Conservation (phyloP, 2,113 vertebrate genomes). For the Tenebrosternarchus preto region DNA sequence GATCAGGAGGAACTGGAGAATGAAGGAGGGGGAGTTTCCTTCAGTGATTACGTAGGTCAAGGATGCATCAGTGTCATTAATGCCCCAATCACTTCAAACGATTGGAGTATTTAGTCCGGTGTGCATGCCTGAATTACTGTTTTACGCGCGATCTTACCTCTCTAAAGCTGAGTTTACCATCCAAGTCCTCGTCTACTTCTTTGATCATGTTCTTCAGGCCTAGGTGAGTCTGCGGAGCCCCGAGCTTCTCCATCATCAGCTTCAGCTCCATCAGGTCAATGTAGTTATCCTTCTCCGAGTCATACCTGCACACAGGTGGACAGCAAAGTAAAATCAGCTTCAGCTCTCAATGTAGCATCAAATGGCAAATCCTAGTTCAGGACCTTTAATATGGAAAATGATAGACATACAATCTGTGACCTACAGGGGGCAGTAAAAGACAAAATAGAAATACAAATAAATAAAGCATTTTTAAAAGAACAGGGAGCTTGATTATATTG, state of each 20-base stretch:
- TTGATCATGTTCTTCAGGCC: slow-evolving; percentile 98
- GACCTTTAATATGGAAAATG: background rate
- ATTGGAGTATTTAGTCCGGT: no score
- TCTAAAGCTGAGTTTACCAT: slow-evolving; percentile 91
- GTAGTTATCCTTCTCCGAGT: slow-evolving; percentile 85
- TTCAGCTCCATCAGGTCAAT: slow-evolving; percentile 98
- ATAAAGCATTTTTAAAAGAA: background rate
- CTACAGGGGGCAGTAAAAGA: slow-evolving; percentile 39
- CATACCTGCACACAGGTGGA: slow-evolving; percentile 74
- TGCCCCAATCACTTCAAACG: no score
- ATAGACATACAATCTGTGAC: background rate
- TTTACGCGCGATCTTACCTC: slow-evolving; percentile 75
- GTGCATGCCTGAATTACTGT: no score
- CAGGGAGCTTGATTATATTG: background rate
- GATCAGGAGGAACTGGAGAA: slow-evolving; percentile 87
- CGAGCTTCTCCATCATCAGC: slow-evolving; percentile 97
- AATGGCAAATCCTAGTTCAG: background rate
- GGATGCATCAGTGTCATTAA: no score
- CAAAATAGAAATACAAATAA: background rate
- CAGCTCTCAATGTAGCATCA: background rate
- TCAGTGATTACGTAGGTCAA: background rate
- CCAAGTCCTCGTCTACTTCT: slow-evolving; percentile 94
- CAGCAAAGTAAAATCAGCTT: background rate
- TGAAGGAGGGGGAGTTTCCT: background rate
- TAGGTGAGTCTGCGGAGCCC: slow-evolving; percentile 89